Percentiles rank a stretch among this genome's conserved stretches.
These are phyloP conservation scores for Agapetus fuscipes DNA, from an alignment of 2,888 invertebrate species.

Conservation along the genomic window DNA sequence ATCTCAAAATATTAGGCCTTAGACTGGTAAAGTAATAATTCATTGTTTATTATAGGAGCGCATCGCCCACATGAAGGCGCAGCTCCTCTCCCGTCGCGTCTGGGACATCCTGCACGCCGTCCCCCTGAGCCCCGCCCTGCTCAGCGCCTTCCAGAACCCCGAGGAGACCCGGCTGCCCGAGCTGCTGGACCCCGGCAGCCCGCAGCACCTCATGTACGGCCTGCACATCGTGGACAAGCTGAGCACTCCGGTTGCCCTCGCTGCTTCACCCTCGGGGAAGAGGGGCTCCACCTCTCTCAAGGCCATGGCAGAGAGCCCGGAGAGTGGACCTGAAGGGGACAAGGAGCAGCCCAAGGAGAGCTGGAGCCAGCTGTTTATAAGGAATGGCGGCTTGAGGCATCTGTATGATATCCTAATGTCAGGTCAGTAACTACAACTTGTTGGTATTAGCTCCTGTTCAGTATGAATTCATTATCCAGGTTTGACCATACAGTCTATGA, in stretches of 20 bases:
- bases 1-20: no score
- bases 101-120: conserved; percentile 91
- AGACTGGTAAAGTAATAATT: no score
- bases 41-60: no score
- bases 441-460: conserved; percentile 3
- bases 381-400: conserved; percentile 78
- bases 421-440: conserved; percentile 44
- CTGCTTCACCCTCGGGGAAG: conserved; percentile 9
- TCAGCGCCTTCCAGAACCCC: conserved; percentile 75
- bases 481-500: background rate
- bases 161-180: conserved; percentile 58
- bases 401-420: conserved; percentile 89
- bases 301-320: conserved; percentile 6
- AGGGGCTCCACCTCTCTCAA: conserved; percentile 11
- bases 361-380: conserved; percentile 76
- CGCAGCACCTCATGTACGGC: conserved; percentile 93
- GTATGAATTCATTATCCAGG: background rate
- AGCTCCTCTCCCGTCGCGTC: conserved; percentile 79
- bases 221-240: conserved; percentile 75
- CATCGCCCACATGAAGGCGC: conserved; percentile 77
- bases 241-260: conserved; percentile 6
- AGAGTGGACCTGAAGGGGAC: conserved; percentile 26
- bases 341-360: conserved; percentile 35
- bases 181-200: conserved; percentile 76
- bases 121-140: conserved; percentile 79